Evolutionary conservation across 2,888 invertebrate species (phyloP), one percentile per base, ranked within the genome.

Genomic region (Sussaba pulchella): DNA sequence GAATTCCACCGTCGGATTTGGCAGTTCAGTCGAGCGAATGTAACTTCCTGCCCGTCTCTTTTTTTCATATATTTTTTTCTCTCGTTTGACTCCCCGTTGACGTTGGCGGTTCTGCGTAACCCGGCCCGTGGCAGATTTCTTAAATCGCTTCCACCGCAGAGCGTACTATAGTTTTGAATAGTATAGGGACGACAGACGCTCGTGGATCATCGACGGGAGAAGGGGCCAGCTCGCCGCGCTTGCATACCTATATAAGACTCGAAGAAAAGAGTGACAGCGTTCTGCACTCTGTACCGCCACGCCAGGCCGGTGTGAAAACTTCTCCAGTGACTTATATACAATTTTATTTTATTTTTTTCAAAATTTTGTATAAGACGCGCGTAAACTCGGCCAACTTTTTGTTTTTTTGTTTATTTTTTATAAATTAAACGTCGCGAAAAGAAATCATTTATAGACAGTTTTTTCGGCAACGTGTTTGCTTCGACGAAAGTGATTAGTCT

Each of bases 201-300:
- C 57, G 57, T 39, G 6, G 39, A 69, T 26, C 26, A 31, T 9
- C 31, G 12, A 24, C 39, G 4, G 43, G 54, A 69, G 79, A 77
- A 83, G 83, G 84, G 86, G 81, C 52, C 39, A 52, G 21, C 66
- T 61, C 61, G 50, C 43, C 59, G 66, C 50, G 77, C 67, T 54
- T 71, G 73, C 82, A 74, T 74, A 75, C 57, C 85, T 84, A 84
- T 87, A 87, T 87, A 87, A 87, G 85, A 84, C 82, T 81, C 81
- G 82, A 82, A 75, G 73, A 64, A 73, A 79, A 77, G 74, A 85
- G 81, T 80, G 83, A 66, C 82, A 69, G 79, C 82, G 84, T 83
- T n/a, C n/a, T 87, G 83, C 87, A 87, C 54, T 87, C 82, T 83
- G 74, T 73, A 82, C 78, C 70, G 66, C 54, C 19, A 50, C 71